Conservation (phyloP, 2,888 invertebrate genomes). For the Scotopteryx bipunctaria region DNA sequence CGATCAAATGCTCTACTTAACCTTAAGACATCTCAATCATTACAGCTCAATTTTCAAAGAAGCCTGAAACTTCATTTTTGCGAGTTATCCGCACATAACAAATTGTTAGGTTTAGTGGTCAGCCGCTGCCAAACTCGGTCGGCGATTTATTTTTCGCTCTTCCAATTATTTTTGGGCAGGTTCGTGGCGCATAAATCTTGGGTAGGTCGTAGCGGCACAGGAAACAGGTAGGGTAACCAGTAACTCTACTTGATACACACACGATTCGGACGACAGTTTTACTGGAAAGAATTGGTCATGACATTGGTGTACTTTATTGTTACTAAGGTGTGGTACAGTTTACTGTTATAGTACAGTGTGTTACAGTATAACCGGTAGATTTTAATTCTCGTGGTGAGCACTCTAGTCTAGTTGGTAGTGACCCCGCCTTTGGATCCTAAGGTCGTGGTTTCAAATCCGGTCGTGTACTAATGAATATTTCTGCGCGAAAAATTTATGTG, state of each 20-base stretch:
- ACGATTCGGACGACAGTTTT: slow-evolving; percentile 46
- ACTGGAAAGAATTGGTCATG: slow-evolving; percentile 35
- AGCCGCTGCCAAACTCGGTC: slow-evolving; percentile 35
- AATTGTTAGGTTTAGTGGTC: slow-evolving; percentile 24
- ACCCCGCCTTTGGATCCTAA: no score
- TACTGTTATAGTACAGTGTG: no score
- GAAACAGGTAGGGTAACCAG: slow-evolving; percentile 28
- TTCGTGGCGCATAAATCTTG: slow-evolving; percentile 73
- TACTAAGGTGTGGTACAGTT: slow-evolving; percentile 1
- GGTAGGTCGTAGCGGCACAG: slow-evolving; percentile 38
- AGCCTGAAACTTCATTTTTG: slow-evolving; percentile 14
- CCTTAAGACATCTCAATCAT: no score
- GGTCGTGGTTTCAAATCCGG: no score
- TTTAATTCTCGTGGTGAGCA: no score
- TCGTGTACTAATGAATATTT: no score
- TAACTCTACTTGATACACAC: slow-evolving; percentile 42
- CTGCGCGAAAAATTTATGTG: no score
- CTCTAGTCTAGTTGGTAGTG: no score
- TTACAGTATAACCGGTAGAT: no score
- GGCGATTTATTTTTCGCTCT: slow-evolving; percentile 78
- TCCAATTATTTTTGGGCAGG: slow-evolving; percentile 80
- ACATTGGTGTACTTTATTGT: slow-evolving; percentile 18
- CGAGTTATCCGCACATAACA: slow-evolving; percentile 12
- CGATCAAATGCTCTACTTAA: no score
- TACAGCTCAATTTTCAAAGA: slow-evolving; percentile 1